Conservation (phyloP, 2,113 vertebrate species). For the Psettodes erumei region DNA sequence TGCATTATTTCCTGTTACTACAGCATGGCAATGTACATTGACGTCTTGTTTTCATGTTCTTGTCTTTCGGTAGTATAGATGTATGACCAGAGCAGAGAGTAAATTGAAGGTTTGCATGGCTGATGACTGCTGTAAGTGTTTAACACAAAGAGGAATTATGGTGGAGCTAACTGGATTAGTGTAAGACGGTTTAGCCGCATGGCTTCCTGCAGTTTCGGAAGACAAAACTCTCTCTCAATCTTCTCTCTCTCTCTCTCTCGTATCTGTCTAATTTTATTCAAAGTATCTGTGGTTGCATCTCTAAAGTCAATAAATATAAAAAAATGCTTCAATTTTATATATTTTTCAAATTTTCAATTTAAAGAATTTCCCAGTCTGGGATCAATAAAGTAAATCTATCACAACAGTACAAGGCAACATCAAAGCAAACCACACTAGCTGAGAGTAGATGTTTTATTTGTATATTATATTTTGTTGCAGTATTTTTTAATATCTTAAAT, state of each 20-base stretch:
- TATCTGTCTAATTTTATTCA: slow-evolving; percentile 26
- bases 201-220: slow-evolving; percentile 44
- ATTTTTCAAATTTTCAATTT: too few relatives aligned
- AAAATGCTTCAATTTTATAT: too few relatives aligned
- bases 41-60: background rate
- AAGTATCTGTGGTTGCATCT: slow-evolving; percentile 8
- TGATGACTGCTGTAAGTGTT: slow-evolving; percentile 55
- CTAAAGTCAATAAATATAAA: slow-evolving; percentile 6
- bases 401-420: background rate
- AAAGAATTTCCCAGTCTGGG: too few relatives aligned
- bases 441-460: background rate
- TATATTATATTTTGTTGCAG: background rate
- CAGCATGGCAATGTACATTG: background rate
- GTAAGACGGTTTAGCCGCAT: slow-evolving; percentile 61
- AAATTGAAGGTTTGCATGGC: slow-evolving; percentile 39
- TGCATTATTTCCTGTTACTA: background rate
- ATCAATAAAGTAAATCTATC: too few relatives aligned
- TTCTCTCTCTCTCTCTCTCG: background rate
- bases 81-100: slow-evolving; percentile 26
- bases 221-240: background rate
- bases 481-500: background rate
- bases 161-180: slow-evolving; percentile 70
- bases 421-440: background rate
- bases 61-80: background rate
- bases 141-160: slow-evolving; percentile 65